Percentiles rank a stretch among this genome's conserved stretches.
Conservation (phyloP, 2,797 vertebrate species). For the Oceanodroma leucorhoa region DNA sequence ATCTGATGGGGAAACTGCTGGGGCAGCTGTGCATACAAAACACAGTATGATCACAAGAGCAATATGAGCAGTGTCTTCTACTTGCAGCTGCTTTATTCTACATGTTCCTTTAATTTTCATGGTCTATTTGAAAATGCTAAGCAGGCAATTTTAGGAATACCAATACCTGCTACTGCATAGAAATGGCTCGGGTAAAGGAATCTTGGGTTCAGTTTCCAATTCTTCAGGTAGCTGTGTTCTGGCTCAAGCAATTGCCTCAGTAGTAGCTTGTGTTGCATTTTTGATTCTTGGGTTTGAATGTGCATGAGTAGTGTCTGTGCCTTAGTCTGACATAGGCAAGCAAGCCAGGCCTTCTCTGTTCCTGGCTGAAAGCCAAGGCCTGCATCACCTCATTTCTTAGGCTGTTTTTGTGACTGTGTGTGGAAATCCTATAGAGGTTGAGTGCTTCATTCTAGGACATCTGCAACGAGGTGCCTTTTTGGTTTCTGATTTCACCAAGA, state of each 20-base stretch:
- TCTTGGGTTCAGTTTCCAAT: background rate
- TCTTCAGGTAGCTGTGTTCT: background rate
- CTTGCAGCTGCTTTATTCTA: background rate
- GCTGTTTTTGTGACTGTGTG: fast-evolving
- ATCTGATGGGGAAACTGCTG: background rate
- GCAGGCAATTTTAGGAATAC: background rate
- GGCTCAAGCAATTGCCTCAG: background rate
- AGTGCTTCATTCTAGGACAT: background rate
- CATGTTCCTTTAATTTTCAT: background rate
- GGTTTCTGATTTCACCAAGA: background rate
- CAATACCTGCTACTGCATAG: background rate
- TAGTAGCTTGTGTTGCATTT: background rate
- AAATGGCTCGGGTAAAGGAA: background rate
- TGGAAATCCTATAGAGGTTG: background rate
- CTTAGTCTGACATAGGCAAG: background rate
- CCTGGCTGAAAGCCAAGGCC: background rate
- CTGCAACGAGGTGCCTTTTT: background rate
- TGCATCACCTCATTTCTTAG: background rate
- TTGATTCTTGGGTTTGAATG: background rate
- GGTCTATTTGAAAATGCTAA: background rate
- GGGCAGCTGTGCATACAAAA: background rate
- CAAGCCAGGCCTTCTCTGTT: background rate
- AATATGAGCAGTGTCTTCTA: background rate
- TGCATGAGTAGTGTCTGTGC: background rate
- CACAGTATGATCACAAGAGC: background rate